Conservation (phyloP, 2,888 invertebrate genomes). For the Cancer borealis region DNA sequence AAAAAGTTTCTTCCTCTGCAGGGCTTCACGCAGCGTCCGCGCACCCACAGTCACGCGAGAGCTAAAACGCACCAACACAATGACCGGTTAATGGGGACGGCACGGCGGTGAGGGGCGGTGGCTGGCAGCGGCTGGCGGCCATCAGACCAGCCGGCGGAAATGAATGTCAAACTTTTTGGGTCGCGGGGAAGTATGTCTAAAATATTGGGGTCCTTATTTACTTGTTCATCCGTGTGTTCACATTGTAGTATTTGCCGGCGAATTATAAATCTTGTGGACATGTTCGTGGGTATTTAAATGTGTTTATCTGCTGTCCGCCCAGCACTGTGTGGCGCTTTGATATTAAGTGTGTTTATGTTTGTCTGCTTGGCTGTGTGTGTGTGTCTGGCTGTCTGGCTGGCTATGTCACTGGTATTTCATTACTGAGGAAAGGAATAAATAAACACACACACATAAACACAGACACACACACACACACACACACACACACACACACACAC, state of each 20-base stretch:
- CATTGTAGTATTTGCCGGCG: background rate
- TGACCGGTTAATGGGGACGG: background rate
- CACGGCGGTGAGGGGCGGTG: background rate
- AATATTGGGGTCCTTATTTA: background rate
- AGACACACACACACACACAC: too few relatives aligned
- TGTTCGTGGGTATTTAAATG: background rate
- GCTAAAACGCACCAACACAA: background rate
- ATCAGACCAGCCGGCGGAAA: background rate
- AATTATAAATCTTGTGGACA: background rate
- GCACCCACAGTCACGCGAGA: slow-evolving; percentile 8
- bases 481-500: too few relatives aligned
- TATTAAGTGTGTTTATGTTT: background rate
- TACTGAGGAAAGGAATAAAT: too few relatives aligned
- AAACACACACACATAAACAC: too few relatives aligned
- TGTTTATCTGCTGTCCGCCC: background rate
- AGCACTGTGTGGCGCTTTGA: background rate
- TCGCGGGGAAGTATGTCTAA: background rate
- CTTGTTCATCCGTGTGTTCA: background rate
- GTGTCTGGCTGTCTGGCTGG: background rate
- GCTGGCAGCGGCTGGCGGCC: background rate
- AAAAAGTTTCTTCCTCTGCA: slow-evolving; percentile 35
- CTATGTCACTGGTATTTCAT: too few relatives aligned
- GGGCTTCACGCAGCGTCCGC: background rate
- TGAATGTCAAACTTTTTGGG: slow-evolving; percentile 20
- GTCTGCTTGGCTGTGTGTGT: background rate